Percentiles rank a stretch among this genome's conserved stretches.
These are phyloP conservation scores for Tuberolachnus salignus DNA, from an alignment of 2,888 invertebrate species.

Conservation along the genomic window DNA sequence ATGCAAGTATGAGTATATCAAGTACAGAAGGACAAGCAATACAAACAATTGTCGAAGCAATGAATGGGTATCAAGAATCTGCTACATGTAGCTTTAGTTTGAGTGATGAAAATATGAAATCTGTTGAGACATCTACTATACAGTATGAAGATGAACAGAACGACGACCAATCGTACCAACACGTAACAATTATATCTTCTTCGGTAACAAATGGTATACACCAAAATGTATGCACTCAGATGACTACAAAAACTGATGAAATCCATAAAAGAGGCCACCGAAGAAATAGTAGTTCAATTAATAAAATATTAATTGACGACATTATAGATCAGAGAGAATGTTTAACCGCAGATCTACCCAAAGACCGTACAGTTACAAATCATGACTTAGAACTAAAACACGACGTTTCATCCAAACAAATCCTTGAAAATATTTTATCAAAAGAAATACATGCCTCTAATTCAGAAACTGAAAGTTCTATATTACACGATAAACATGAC, in stretches of 20 bases:
- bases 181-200: slow-evolving; percentile 66
- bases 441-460: slow-evolving; percentile 64
- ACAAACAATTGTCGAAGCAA: slow-evolving; percentile 52
- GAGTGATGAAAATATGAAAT: slow-evolving; percentile 58
- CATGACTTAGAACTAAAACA: slow-evolving; percentile 5
- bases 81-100: slow-evolving; percentile 61
- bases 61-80: slow-evolving; percentile 43
- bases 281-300: slow-evolving; percentile 65
- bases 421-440: neutral
- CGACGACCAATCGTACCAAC: slow-evolving; percentile 60
- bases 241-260: slow-evolving; percentile 65
- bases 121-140: slow-evolving; percentile 61
- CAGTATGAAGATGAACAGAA: slow-evolving; percentile 6
- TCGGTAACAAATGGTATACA: slow-evolving; percentile 64
- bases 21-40: slow-evolving; percentile 63
- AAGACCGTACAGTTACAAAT: neutral
- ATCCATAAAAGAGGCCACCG: slow-evolving; percentile 65
- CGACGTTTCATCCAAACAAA: slow-evolving; percentile 1
- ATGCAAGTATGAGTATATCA: slow-evolving; percentile 63
- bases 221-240: slow-evolving; percentile 67
- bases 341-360: neutral
- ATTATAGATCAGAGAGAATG: neutral
- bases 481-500: slow-evolving; percentile 62
- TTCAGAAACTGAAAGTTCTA: slow-evolving; percentile 66
- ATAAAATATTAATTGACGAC: slow-evolving; percentile 37